Evolutionary conservation across 2,888 invertebrate species (phyloP), one percentile per base, ranked within the genome.

Genomic region (Mechanitis messenoides): DNA sequence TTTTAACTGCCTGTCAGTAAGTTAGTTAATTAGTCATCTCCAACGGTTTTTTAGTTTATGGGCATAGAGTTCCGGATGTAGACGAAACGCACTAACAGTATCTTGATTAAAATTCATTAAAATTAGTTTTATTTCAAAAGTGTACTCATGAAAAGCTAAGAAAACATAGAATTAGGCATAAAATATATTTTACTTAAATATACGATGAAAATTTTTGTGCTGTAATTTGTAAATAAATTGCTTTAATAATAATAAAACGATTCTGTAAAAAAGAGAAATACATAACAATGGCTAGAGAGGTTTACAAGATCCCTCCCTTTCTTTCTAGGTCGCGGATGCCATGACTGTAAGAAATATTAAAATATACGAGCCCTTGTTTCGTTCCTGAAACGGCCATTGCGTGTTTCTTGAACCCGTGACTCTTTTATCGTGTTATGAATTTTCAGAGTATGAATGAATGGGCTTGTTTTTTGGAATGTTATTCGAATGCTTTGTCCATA

Each of bases 351-450:
- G 81, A 81, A 86, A 85, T 88, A 89, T 89, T 89, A 90, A 89
- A 90, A 89, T 87, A 88, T 87, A 84, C 85, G 80, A 85, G 86
- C 84, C 85, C 87, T 88, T 86, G 86, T 85, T 84, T 82, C 84
- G 78, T 76, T 72, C 78, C 82, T 81, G 80, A 87, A 86, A 80
- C 83, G 81, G 77, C 81, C 73, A 81, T 82, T 79, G 81, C 82
- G 84, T 80, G 80, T 76, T 81, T 80, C 80, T 85, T 76, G 75
- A 84, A 83, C 81, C 83, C 83, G 76, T 75, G 72, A 72, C 73
- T 66, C 71, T 73, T 72, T 74, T 75, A 60, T 66, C 59, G 59
- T 59, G 54, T 68, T 65, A 63, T 59, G 55, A 62, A 59, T 67
- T 65, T 65, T 53, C 61, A 55, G 56, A 60, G 47, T 56, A 58